Percentiles rank a stretch among this genome's conserved stretches.
Evolutionary conservation across 2,797 vertebrate genomes (phyloP).

Genomic region (Pseudochromis fuscus): DNA sequence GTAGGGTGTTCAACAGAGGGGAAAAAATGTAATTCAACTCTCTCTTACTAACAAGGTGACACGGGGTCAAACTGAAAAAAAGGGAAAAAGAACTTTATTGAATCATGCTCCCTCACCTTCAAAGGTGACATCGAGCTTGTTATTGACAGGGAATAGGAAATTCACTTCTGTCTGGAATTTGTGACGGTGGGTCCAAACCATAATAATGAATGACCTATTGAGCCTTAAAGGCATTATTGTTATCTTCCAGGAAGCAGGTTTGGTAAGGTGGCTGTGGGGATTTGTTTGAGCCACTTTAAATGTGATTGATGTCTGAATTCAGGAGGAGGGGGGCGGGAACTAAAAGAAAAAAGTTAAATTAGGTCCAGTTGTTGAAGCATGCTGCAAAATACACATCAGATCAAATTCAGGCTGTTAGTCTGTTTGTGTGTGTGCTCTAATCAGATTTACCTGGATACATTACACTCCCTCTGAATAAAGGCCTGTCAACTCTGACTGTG

Average conservation of each 20-base stretch:
- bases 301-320: conserved; percentile 79
- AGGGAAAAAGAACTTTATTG: conserved; percentile 68
- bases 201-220: conserved; percentile 83
- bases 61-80: conserved; percentile 59
- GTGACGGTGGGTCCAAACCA: conserved; percentile 79
- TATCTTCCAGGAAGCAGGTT: conserved; percentile 85
- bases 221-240: conserved; percentile 82
- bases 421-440: conserved; percentile 73
- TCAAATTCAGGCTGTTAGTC: conserved; percentile 74
- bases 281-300: conserved; percentile 84
- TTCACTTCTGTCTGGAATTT: conserved; percentile 86
- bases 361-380: conserved; percentile 84
- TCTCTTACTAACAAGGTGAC: conserved; percentile 63
- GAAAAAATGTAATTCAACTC: conserved; percentile 68
- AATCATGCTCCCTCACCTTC: conserved; percentile 72
- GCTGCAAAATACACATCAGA: conserved; percentile 82
- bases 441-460: conserved; percentile 80
- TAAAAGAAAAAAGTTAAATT: conserved; percentile 74
- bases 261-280: conserved; percentile 79
- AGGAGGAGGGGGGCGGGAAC: background rate
- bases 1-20: conserved; percentile 9
- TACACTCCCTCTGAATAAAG: conserved; percentile 48
- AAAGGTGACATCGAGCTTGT: conserved; percentile 73
- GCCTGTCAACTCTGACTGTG: conserved; percentile 29
- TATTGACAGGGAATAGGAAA: conserved; percentile 84